phyloP scores from a whole-genome alignment of 1,140 invertebrate species.

The Hyles euphorbiae region DNA sequence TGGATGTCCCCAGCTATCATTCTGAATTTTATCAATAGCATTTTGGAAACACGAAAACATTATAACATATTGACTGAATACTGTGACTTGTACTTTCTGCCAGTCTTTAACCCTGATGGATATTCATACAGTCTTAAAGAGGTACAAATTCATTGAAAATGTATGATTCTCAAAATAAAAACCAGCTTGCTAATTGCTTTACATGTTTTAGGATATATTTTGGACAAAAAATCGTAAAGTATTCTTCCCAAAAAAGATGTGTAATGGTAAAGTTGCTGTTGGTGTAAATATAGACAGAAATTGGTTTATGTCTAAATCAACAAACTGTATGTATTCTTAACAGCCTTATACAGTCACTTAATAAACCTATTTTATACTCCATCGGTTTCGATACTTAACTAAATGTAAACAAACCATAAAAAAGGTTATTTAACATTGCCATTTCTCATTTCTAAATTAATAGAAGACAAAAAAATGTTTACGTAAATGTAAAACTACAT shows the following conservation, averaged over 20 bases:
- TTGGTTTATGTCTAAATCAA: slow-evolving; percentile 37
- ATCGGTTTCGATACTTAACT: too few species aligned
- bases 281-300: slow-evolving; percentile 58
- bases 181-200: too few species aligned
- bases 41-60: slow-evolving; percentile 28
- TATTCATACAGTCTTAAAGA: slow-evolving; percentile 40
- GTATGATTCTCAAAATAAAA: too few species aligned
- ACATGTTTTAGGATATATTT: slow-evolving; percentile 35
- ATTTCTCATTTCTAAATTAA: too few species aligned
- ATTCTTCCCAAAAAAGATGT: slow-evolving; percentile 35
- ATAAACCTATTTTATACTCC: too few species aligned
- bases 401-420: too few species aligned
- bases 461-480: too few species aligned
- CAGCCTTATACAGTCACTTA: too few species aligned
- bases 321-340: not conserved
- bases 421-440: too few species aligned
- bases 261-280: slow-evolving; percentile 19
- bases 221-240: slow-evolving; percentile 56
- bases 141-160: slow-evolving; percentile 16
- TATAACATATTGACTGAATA: slow-evolving; percentile 25
- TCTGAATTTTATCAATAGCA: slow-evolving; percentile 35
- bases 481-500: too few species aligned
- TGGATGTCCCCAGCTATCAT: slow-evolving; percentile 53
- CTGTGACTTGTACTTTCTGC: slow-evolving; percentile 53
- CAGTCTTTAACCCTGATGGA: slow-evolving; percentile 60